phyloP scores from a whole-genome alignment of 2,888 invertebrate genomes.

The Hartigia nigra region DNA sequence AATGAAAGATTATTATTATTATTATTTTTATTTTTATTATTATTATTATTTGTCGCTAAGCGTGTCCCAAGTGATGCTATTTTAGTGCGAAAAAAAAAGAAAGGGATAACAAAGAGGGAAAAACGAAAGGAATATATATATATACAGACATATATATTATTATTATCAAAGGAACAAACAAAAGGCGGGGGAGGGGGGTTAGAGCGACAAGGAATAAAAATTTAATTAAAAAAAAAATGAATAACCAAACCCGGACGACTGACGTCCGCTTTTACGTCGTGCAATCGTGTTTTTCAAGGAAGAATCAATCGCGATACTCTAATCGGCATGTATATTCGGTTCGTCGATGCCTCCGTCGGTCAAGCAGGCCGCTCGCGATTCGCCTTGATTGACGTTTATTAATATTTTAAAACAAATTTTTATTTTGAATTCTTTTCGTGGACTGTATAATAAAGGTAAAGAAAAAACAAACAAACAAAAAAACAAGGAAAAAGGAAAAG shows the following conservation, averaged over 20 bases:
- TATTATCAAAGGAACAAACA: not conserved
- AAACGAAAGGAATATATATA: constrained; percentile 11
- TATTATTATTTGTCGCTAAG: constrained; percentile 53
- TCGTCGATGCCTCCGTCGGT: constrained; percentile 23
- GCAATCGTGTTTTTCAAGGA: constrained; percentile 34
- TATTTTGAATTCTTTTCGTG: not conserved
- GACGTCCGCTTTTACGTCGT: constrained; percentile 38
- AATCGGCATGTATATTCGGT: constrained; percentile 19
- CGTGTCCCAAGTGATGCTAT: constrained; percentile 33
- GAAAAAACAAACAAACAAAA: not conserved
- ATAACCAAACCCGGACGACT: constrained; percentile 9
- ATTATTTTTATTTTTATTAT: constrained; percentile 10
- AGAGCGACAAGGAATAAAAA: not conserved
- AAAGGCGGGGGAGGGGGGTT: not conserved
- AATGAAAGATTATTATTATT: not conserved
- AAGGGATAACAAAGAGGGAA: not conserved
- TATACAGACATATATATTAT: constrained; percentile 9
- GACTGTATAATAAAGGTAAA: not conserved
- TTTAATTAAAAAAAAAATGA: not conserved
- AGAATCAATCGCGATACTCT: constrained; percentile 7
- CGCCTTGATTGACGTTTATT: not conserved
- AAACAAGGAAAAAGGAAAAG: no score
- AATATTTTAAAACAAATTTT: not conserved
- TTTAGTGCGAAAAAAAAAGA: constrained; percentile 30
- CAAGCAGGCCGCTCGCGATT: not conserved